Percentiles rank a stretch among this genome's conserved stretches.
phyloP scores from a whole-genome alignment of 2,888 invertebrate genomes.

The Nephrotoma flavescens region DNA sequence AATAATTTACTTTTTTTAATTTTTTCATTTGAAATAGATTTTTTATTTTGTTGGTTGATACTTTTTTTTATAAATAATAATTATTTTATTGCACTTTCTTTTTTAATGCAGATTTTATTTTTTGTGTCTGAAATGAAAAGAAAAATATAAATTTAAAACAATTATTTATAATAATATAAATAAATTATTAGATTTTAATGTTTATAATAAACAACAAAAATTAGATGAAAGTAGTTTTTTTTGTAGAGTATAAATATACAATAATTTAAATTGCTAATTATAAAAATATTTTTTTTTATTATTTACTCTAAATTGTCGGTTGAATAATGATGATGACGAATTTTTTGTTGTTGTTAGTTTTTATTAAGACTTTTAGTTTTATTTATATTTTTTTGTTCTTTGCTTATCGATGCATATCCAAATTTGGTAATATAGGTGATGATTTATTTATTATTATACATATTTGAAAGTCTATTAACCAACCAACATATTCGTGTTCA shows the following conservation, averaged over 20 bases:
- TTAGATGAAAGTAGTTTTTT: neutral
- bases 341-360: neutral
- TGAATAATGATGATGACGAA: neutral
- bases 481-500: neutral
- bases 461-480: neutral
- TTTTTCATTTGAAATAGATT: neutral
- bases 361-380: neutral
- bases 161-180: neutral
- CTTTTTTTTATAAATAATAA: neutral
- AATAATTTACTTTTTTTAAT: neutral
- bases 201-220: neutral
- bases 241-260: neutral
- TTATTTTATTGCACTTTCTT: neutral
- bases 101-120: neutral
- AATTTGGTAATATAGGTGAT: neutral
- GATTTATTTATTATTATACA: neutral
- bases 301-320: neutral
- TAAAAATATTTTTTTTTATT: neutral
- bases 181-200: neutral
- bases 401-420: neutral
- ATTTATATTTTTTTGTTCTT: neutral
- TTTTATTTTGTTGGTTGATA: neutral
- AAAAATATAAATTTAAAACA: neutral
- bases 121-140: neutral
- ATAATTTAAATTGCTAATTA: neutral